Evolutionary conservation across 2,888 invertebrate genomes (phyloP), one percentile per base, ranked within the genome.

Genomic region (Nomada flava): DNA sequence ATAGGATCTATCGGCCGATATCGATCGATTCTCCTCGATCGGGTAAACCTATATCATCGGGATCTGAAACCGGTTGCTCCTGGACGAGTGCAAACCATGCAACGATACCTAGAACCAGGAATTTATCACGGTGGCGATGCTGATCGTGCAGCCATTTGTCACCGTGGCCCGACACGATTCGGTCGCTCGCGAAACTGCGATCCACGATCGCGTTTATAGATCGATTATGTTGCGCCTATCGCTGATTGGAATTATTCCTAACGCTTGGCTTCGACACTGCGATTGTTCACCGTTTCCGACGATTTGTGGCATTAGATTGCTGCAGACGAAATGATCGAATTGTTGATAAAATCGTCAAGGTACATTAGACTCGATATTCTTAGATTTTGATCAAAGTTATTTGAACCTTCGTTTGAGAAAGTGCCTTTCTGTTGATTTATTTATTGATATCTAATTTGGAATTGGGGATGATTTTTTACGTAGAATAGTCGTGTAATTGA

Each of bases 1-100:
- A 85, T 83, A 75, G 80, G 86, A 89, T 89, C 89, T 89, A 89
- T 88, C 82, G 79, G 81, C 72, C 74, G 84, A 87, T 88, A 89
- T 87, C 89, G 86, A 83, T 86, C 82, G 73, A 76, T 85, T 70
- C 80, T 83, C 82, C 78, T 65, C 84, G 78, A 83, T 47, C 64
- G 68, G 65, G 79, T 85, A 79, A 86, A 86, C 76, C 69, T 84
- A 82, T 75, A 86, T 80, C 82, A 70, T 74, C 64, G 76, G 74
- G 86, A 84, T 86, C 80, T 62, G 60, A 60, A 79, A 86, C 84
- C 86, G 86, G 84, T 86, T 84, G 82, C 62, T 74, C 69, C n/a
- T 23, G 55, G 55, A 44, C 68, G 15, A 36, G 57, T 55, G 63
- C 60, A 23, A 68, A 63, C 75, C 68, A 18, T n/a, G 55, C 79